phyloP scores from a whole-genome alignment of 2,888 invertebrate species.

The Sinopyrophorus schimmeli region DNA sequence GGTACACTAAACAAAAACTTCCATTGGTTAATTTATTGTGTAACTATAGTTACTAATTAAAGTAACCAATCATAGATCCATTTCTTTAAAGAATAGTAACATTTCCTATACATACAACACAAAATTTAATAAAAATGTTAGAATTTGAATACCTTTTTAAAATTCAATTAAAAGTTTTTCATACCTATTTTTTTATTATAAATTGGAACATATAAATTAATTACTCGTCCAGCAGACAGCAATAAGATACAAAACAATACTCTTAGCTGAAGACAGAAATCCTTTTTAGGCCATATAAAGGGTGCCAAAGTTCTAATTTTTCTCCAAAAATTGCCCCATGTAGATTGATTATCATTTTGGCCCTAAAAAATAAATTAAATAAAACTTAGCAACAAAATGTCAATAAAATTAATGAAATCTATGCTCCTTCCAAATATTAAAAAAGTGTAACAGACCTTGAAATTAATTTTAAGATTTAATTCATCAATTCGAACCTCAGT shows the following conservation, averaged over 20 bases:
- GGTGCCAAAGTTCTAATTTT: conserved; percentile 82
- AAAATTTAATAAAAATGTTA: no score
- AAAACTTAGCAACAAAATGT: conserved; percentile 2
- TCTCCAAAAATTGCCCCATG: conserved; percentile 77
- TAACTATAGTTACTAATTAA: no score
- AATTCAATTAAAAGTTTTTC: no score
- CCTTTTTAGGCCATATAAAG: conserved; percentile 93
- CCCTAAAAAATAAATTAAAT: conserved; percentile 42
- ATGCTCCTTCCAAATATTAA: background rate
- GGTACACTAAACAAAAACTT: no score
- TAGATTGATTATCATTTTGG: conserved; percentile 66
- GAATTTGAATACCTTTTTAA: no score
- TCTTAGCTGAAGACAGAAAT: conserved; percentile 72
- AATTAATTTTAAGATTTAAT: conserved; percentile 44
- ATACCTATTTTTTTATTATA: conserved; percentile 90
- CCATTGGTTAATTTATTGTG: no score
- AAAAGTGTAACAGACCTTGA: conserved; percentile 40
- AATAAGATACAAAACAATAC: conserved; percentile 81
- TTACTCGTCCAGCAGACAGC: conserved; percentile 76
- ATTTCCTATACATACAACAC: no score
- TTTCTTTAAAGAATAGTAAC: no score
- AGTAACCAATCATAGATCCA: no score
- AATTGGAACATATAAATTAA: conserved; percentile 91
- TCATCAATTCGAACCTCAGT: conserved; percentile 42
- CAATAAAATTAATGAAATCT: background rate